phyloP scores from a whole-genome alignment of 2,797 vertebrate genomes.

The Pipistrellus kuhlii region DNA sequence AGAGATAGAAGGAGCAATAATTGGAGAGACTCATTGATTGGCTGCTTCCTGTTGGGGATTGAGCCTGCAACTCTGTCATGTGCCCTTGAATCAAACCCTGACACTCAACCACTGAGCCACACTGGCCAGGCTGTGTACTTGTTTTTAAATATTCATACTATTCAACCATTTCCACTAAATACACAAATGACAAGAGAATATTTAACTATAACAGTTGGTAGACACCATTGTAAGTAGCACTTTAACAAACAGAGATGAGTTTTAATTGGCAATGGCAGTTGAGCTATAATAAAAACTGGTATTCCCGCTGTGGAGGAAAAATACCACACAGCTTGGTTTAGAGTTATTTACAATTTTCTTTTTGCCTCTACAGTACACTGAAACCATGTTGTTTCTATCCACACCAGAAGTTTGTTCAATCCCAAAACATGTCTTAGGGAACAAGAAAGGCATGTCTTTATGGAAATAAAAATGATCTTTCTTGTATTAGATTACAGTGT shows the following conservation, averaged over 20 bases:
- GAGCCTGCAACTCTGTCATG: no score
- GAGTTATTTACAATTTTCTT: conserved; percentile 87
- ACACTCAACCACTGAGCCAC: no score
- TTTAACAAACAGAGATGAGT: conserved; percentile 89
- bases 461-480: conserved; percentile 76
- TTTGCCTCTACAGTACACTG: conserved; percentile 62
- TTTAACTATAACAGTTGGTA: conserved; percentile 88
- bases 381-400: conserved; percentile 83
- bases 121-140: conserved; percentile 69
- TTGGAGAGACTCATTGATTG: no score
- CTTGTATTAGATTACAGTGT: conserved; percentile 81
- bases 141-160: conserved; percentile 87
- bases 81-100: no score
- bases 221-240: conserved; percentile 88
- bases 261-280: conserved; percentile 90
- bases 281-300: conserved; percentile 89
- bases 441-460: conserved; percentile 73
- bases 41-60: no score
- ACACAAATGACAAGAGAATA: conserved; percentile 88
- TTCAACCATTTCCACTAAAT: conserved; percentile 86
- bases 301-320: conserved; percentile 88
- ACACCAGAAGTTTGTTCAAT: conserved; percentile 82
- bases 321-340: conserved; percentile 86
- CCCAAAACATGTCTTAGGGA: conserved; percentile 72
- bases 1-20: no score